Evolutionary conservation across 1,140 invertebrate genomes (phyloP), one percentile per base, ranked within the genome.

Genomic region (Aphis craccivora): DNA sequence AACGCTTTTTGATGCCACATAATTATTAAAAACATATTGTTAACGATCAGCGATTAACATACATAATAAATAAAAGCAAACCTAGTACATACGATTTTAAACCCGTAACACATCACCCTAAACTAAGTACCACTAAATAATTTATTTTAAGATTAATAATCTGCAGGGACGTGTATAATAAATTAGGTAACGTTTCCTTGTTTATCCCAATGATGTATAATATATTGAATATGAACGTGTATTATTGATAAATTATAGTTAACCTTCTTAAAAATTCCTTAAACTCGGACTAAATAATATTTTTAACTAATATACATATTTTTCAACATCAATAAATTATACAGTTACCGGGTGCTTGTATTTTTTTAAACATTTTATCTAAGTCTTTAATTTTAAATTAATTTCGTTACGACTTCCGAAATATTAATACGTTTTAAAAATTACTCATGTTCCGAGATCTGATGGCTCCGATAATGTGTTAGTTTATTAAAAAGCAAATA

Each of bases 111-210:
- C 83, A 84, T 84, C 30, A 43, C 83, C 40, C 37, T 84, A 30
- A 30, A 40, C 8, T 25, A 40, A 7, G 30, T 84, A 84, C 37
- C 20, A n/a, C 60, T 76, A 76, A 76, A 76, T 76, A n/a, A 76
- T 76, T 84, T 84, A 40, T 76, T 84, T 84, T 84, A 40, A 37
- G 37, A 83, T 7, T 23, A 84, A 84, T 84, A 84, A 84, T 43
- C 83, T 43, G 23, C 83, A 83, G 22, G 22, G 37, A 9, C 22
- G 14, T 23, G 35, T 35, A 83, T 83, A 51, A 51, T 51, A 51
- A 51, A 51, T 51, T 51, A 51, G 48, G 14, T 40, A 76, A 35
- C 4, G 60, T 76, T 76, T 76, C 23, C 9, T 18, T 18, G 5
- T 18, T 76, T 76, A 76, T 76, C 14, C n/a, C 0, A 76, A 14